Evolutionary conservation across 2,797 vertebrate genomes (phyloP).

Genomic region (Enteromius unitaeniatus): DNA sequence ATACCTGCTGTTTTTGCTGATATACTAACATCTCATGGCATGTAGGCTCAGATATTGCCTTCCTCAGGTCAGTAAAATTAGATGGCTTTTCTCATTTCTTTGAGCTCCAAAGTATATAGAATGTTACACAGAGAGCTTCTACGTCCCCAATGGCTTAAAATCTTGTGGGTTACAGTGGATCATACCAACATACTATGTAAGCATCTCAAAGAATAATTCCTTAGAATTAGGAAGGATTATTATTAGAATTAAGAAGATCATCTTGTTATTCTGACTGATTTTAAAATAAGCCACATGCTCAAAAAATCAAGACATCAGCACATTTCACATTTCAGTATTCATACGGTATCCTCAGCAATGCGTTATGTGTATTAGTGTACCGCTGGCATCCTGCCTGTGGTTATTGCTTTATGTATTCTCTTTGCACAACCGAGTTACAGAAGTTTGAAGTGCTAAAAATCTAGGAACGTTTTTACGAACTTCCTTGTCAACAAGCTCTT

Average conservation of each 20-base stretch:
- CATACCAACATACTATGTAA: conserved; percentile 49
- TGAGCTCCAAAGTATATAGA: background rate
- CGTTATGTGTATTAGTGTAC: conserved; percentile 16
- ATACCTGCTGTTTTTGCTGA: conserved; percentile 14
- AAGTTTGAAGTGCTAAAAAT: conserved; percentile 19
- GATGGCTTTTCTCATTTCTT: conserved; percentile 36
- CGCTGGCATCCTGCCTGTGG: conserved; percentile 29
- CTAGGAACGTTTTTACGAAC: background rate
- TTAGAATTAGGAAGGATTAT: no score
- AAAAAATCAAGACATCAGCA: conserved; percentile 52
- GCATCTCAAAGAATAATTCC: conserved; percentile 41
- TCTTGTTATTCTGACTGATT: conserved; percentile 27
- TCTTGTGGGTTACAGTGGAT: conserved; percentile 36
- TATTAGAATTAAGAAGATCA: no score
- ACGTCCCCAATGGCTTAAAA: conserved; percentile 29
- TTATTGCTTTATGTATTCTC: conserved; percentile 43
- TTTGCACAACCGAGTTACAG: conserved; percentile 2
- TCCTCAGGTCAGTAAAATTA: conserved; percentile 17
- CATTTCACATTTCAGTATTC: conserved; percentile 49
- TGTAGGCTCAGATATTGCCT: conserved; percentile 26
- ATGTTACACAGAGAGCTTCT: background rate
- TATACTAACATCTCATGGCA: conserved; percentile 25
- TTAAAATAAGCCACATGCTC: conserved; percentile 36
- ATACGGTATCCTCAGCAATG: conserved; percentile 24
- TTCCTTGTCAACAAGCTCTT: background rate